These are phyloP conservation scores for Argyrosomus japonicus DNA, from an alignment of 2,113 vertebrate species.

Conservation along the genomic window DNA sequence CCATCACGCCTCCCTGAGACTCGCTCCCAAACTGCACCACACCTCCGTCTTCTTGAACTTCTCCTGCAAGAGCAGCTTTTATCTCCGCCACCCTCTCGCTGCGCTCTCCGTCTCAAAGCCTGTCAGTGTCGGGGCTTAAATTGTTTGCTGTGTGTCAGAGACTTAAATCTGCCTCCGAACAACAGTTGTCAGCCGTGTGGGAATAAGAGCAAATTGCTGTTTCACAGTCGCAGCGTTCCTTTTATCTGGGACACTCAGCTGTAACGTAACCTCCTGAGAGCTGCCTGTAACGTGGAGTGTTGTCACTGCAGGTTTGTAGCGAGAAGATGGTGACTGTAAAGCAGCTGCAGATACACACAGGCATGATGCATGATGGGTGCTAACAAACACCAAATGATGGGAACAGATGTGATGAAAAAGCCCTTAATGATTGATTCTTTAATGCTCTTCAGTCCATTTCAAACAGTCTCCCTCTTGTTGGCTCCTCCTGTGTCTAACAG, in stretches of 20 bases:
- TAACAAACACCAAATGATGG: neutral
- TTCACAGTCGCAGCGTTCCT: conserved; percentile 26
- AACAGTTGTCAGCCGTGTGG: conserved; percentile 47
- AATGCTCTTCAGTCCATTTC: conserved; percentile 4
- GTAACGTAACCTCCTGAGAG: conserved; percentile 40
- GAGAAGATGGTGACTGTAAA: conserved; percentile 18
- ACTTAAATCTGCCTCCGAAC: conserved; percentile 30
- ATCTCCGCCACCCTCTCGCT: conserved; percentile 1
- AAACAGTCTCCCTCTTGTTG: neutral
- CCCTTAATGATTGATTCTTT: conserved; percentile 32
- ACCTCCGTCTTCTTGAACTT: conserved; percentile 11
- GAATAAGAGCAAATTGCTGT: conserved; percentile 55
- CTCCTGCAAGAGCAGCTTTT: conserved; percentile 17
- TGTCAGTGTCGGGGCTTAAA: conserved; percentile 26
- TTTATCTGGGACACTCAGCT: conserved; percentile 52
- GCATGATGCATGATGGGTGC: neutral
- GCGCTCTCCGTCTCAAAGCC: conserved; percentile 1
- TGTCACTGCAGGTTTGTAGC: conserved; percentile 38
- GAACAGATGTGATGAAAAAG: conserved; percentile 14
- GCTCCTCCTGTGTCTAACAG: neutral
- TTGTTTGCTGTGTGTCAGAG: conserved; percentile 42
- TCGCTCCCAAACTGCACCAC: neutral
- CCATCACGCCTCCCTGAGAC: neutral
- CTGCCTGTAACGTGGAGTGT: conserved; percentile 14
- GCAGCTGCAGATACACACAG: conserved; percentile 35